Conservation (phyloP, 2,888 invertebrate species). For the Pedicia rivosa region DNA sequence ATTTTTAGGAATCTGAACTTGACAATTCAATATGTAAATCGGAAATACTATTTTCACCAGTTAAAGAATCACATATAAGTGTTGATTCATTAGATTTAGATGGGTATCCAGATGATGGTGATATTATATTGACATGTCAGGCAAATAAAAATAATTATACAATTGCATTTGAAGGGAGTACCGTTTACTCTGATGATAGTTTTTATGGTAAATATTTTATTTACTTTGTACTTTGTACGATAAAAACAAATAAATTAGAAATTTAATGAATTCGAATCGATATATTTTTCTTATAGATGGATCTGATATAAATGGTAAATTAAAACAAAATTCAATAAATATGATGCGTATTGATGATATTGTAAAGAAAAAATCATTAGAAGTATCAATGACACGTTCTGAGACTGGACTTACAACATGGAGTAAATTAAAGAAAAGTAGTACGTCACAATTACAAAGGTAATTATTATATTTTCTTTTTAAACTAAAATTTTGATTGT, state of each 20-base stretch:
- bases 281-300: too few relatives aligned
- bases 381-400: slow-evolving; percentile 72
- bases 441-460: slow-evolving; percentile 47
- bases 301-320: slow-evolving; percentile 6
- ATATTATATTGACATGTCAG: slow-evolving; percentile 79
- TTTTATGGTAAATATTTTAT: slow-evolving; percentile 42
- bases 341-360: slow-evolving; percentile 21
- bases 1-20: slow-evolving; percentile 50
- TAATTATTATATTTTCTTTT: slow-evolving; percentile 19
- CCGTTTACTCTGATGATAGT: slow-evolving; percentile 72
- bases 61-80: slow-evolving; percentile 67
- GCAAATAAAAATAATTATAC: slow-evolving; percentile 91
- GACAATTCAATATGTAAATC: slow-evolving; percentile 86
- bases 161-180: slow-evolving; percentile 84
- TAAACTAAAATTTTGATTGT: background rate
- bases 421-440: slow-evolving; percentile 66
- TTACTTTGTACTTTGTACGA: too few relatives aligned
- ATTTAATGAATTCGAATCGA: too few relatives aligned
- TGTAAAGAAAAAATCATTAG: slow-evolving; percentile 34
- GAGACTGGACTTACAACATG: slow-evolving; percentile 80
- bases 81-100: slow-evolving; percentile 86
- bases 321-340: slow-evolving; percentile 28
- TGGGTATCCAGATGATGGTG: slow-evolving; percentile 54
- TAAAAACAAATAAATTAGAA: too few relatives aligned
- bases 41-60: slow-evolving; percentile 78